Percentiles rank a stretch among this genome's conserved stretches.
Conservation (phyloP, 2,888 invertebrate genomes). For the Priocnemis perturbator region DNA sequence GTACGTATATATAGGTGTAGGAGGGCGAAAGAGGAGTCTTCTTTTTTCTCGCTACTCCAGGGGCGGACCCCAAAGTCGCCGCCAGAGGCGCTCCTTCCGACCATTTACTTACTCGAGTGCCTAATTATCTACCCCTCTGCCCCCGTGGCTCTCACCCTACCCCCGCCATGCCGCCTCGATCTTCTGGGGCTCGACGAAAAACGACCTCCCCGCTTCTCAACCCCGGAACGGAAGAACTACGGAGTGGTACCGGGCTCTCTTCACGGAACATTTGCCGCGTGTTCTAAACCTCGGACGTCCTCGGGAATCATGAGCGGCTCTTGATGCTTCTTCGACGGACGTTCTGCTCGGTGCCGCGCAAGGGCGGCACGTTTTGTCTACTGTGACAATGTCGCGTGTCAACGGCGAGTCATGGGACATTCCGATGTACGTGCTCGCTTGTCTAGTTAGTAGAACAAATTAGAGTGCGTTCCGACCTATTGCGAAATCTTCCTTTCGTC, state of each 20-base stretch:
- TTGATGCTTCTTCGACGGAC: background rate
- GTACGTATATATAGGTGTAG: background rate
- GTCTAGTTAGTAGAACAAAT: no score
- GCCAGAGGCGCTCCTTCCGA: constrained; percentile 55
- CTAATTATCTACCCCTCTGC: constrained; percentile 52
- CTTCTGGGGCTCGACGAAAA: background rate
- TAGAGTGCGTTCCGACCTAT: no score
- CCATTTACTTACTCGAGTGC: constrained; percentile 55
- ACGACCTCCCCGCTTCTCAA: background rate
- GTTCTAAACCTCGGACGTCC: background rate
- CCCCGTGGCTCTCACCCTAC: background rate
- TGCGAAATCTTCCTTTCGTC: no score
- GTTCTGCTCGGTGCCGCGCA: background rate
- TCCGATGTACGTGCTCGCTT: no score
- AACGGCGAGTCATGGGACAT: no score
- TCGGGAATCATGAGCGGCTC: background rate
- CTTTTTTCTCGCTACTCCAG: constrained; percentile 25
- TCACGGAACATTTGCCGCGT: background rate
- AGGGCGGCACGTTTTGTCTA: no score
- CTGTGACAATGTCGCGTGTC: no score
- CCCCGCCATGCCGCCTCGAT: constrained; percentile 1
- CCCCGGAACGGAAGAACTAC: background rate
- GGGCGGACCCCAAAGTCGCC: constrained; percentile 32
- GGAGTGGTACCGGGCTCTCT: background rate
- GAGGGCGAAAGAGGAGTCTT: constrained; percentile 1